Evolutionary conservation across 2,888 invertebrate species (phyloP).

Genomic region (Xanthostigma xanthostigma): DNA sequence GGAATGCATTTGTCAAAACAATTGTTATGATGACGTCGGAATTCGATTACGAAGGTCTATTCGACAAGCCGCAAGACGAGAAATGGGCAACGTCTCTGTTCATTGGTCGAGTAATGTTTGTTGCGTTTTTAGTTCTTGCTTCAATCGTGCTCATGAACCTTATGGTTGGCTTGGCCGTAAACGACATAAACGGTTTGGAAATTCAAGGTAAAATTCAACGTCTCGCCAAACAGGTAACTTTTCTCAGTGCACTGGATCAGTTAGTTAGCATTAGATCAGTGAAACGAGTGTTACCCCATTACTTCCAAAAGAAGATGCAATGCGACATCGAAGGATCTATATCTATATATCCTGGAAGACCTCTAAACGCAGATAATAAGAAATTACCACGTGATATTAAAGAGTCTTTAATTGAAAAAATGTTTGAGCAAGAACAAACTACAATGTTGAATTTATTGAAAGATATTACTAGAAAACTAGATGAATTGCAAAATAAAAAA

Average conservation of each 20-base stretch:
- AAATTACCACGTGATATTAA: no score
- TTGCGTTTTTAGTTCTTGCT: constrained; percentile 36
- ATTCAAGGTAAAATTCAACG: constrained; percentile 37
- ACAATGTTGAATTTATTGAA: no score
- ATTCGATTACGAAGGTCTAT: constrained; percentile 36
- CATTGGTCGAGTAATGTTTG: constrained; percentile 34
- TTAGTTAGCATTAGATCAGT: background rate
- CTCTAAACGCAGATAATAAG: no score
- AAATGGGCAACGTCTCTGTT: constrained; percentile 28
- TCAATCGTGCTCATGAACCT: constrained; percentile 44
- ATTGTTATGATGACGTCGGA: constrained; percentile 46
- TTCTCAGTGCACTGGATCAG: constrained; percentile 14
- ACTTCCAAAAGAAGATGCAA: no score
- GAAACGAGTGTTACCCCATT: background rate
- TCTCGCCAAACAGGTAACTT: constrained; percentile 39
- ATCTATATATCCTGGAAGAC: no score
- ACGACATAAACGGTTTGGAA: constrained; percentile 40
- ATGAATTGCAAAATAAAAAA: background rate
- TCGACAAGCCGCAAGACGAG: constrained; percentile 23
- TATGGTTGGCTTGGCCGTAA: constrained; percentile 42
- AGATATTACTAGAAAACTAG: no score
- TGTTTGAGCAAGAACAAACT: no score
- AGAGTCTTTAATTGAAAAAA: no score
- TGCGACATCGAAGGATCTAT: no score
- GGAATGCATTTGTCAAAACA: constrained; percentile 38